Conservation (phyloP, 2,113 vertebrate genomes). For the Oriolus oriolus region DNA sequence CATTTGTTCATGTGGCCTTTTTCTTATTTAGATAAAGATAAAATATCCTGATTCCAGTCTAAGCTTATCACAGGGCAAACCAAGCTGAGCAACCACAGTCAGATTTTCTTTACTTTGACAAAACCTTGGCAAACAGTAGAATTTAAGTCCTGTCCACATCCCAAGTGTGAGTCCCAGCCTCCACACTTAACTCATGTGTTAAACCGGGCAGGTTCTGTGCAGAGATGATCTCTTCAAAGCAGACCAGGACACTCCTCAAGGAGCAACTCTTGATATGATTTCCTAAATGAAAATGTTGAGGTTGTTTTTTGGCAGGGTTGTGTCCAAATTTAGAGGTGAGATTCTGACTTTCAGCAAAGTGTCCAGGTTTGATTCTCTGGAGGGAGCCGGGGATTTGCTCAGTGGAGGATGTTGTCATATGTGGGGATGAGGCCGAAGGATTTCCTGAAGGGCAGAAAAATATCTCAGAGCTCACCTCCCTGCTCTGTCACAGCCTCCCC, state of each 20-base stretch:
- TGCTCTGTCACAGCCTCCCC: neutral
- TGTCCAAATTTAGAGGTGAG: neutral
- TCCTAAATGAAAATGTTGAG: neutral
- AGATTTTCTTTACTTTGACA: neutral
- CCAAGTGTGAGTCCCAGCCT: neutral
- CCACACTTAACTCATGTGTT: accelerated
- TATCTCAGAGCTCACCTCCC: neutral
- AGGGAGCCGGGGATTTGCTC: neutral
- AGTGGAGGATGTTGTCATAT: neutral
- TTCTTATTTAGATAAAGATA: neutral
- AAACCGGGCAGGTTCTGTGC: neutral
- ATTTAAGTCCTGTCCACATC: neutral
- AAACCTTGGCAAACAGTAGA: neutral
- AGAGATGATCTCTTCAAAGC: neutral
- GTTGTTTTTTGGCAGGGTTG: neutral
- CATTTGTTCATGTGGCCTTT: constrained; percentile 23
- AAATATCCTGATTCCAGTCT: neutral
- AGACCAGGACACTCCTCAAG: neutral
- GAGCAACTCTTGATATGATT: accelerated
- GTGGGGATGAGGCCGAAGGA: neutral
- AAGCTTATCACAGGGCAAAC: neutral
- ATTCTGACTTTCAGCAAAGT: neutral
- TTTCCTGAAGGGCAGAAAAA: neutral
- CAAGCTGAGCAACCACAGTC: neutral
- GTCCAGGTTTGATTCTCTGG: neutral